Base-by-base conservation (phyloP, 23 tunicate genomes). In the Trididemnum miniatum region DNA sequence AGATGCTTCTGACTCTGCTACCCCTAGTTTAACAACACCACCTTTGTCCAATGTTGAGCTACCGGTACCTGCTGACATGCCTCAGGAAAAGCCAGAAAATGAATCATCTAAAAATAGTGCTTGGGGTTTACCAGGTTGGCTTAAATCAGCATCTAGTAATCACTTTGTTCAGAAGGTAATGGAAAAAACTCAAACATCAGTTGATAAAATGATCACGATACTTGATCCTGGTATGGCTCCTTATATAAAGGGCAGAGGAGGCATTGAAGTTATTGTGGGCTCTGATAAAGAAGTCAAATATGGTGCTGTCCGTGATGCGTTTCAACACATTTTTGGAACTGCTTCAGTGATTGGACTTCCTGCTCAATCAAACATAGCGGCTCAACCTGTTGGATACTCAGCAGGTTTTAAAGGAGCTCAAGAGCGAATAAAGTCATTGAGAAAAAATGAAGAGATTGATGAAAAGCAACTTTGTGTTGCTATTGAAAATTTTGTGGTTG, bases 181-280 rank as follows among this genome's bases (percentile, higher is more conserved):
- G 81, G 87, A 88, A 73, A 84, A 84, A 71, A 93, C 98, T 72
- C 84, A 88, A 81, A 93, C 90, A 3, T 87, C 89, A 15, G 86
- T 93, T 31, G 98, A 93, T 34, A 83, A 83, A 20, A 81, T 93
- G 87, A 93, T 93, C 9, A 88, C 90, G 1, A 93, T 93, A 22
- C 79, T 93, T 0, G 98, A 93, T 66, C 98, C 98, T 20, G 98
- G 98, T 0, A 93, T 93, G 98, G 80, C 87, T 9, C 89, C 93
- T 0, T 93, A 82, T 54, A 71, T 93, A 3, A 59, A 71, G 20
- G 71, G 77, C 15, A 93, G 98, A 30, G 97, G 97, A 73, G 97
- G 87, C 49, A 76, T 93, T 38, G 20, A 65, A 40, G 64, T 93
- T 59, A 84, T 88, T 51, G 98, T 93, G 32, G 83, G 93, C 1